A percentile compares a stretch with the other conserved stretches of the same genome.
Evolutionary conservation across 1,140 invertebrate species (phyloP).

Genomic region (Drosophila willistoni): DNA sequence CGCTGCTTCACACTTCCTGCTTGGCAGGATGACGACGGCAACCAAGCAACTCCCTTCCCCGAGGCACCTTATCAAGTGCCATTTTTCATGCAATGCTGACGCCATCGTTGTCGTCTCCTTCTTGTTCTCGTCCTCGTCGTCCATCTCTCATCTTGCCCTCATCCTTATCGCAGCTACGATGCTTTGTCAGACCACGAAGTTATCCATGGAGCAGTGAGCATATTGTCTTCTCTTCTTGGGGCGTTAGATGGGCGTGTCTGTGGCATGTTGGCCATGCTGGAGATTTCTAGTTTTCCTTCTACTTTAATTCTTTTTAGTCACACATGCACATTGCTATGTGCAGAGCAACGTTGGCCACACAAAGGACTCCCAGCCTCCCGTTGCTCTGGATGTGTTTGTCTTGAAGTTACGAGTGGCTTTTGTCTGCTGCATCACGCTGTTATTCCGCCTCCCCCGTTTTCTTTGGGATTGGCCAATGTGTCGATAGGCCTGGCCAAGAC

Average conservation of each 20-base stretch:
- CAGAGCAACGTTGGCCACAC: slow-evolving; percentile 38
- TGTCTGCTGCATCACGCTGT: slow-evolving; percentile 20
- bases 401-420: slow-evolving; percentile 26
- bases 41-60: slow-evolving; percentile 23
- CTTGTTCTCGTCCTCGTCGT: background rate
- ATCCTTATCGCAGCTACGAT: slow-evolving; percentile 31
- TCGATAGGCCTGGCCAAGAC: slow-evolving; percentile 5
- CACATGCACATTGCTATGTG: slow-evolving; percentile 46
- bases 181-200: slow-evolving; percentile 73
- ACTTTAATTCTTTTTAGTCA: slow-evolving; percentile 41
- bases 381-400: slow-evolving; percentile 35
- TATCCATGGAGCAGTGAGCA: slow-evolving; percentile 63
- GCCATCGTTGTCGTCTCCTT: slow-evolving; percentile 31
- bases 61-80: slow-evolving; percentile 73
- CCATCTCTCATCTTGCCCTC: background rate
- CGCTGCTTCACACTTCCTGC: slow-evolving; percentile 75
- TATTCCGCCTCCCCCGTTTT: background rate
- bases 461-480: background rate
- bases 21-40: slow-evolving; percentile 60
- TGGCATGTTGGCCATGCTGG: slow-evolving; percentile 7
- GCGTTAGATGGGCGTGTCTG: slow-evolving; percentile 31
- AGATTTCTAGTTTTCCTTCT: slow-evolving; percentile 14
- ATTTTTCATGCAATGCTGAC: slow-evolving; percentile 75
- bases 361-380: slow-evolving; percentile 39
- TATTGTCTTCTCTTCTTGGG: slow-evolving; percentile 60